Conservation (phyloP, 1,140 invertebrate genomes). For the Zaprionus camerounensis region DNA sequence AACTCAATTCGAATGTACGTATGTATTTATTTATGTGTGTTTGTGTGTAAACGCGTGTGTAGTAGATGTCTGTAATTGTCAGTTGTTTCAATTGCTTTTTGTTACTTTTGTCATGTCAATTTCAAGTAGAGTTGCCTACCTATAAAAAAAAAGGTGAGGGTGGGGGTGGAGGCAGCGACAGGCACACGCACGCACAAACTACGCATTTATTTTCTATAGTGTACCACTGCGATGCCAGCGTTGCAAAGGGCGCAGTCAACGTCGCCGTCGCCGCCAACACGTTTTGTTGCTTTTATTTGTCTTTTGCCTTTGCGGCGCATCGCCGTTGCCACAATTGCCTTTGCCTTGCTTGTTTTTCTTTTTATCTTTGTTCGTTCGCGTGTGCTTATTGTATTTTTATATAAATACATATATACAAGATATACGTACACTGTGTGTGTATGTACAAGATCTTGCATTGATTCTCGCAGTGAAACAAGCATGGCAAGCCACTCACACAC, state of each 20-base stretch:
- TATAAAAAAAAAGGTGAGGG: constrained; percentile 13
- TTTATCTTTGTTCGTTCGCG: constrained; percentile 58
- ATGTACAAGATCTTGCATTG: constrained; percentile 46
- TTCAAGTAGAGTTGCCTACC: constrained; percentile 22
- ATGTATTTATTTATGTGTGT: not conserved
- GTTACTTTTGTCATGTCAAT: constrained; percentile 13
- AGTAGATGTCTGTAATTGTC: constrained; percentile 43
- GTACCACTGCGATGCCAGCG: constrained; percentile 25
- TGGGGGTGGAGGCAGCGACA: not conserved
- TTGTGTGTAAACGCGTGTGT: not conserved
- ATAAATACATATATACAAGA: constrained; percentile 16
- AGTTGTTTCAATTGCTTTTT: constrained; percentile 19
- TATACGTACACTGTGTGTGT: constrained; percentile 10
- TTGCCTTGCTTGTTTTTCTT: constrained; percentile 41
- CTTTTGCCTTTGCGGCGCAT: constrained; percentile 36
- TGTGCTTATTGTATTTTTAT: constrained; percentile 50
- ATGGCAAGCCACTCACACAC: constrained; percentile 62
- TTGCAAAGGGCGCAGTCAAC: constrained; percentile 34
- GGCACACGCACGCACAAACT: constrained; percentile 40
- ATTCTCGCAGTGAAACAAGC: constrained; percentile 70
- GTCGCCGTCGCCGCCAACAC: constrained; percentile 45
- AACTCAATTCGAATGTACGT: constrained; percentile 59
- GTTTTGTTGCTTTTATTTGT: constrained; percentile 44
- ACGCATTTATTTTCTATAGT: constrained; percentile 58
- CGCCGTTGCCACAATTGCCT: constrained; percentile 31